Evolutionary conservation across 2,113 vertebrate species (phyloP), one percentile per base, ranked within the genome.

Genomic region (Ranitomeya imitator): DNA sequence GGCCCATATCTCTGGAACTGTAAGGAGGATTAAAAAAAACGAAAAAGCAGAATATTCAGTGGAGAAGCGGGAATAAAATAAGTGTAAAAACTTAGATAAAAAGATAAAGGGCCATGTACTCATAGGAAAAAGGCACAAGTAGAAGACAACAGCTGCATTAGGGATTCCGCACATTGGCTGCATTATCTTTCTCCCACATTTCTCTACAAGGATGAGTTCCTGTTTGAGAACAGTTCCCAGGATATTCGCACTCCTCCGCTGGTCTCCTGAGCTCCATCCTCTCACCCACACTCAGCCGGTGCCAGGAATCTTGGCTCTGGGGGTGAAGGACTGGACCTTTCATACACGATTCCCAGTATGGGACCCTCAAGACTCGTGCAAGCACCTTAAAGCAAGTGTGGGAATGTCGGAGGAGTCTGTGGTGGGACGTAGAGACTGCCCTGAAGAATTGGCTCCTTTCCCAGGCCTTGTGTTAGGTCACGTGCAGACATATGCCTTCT

Each of bases 371-470:
- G 52, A 52, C 69, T 73, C 18, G 31, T 21, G 59, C 23, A 77
- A 63, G 57, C 51, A 26, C 52, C 19, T 19, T 37, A 21, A 2
- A 31, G n/a, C 37, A 23, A 61, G 59, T 86, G 59, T 86, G 85
- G 85, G 85, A 86, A 86, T 86, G 31, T 61, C 52, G 85, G 59
- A 86, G 85, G 76, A 79, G 85, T 60, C 26, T 45, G 59, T 8
- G 6, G 31, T 5, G 74, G 51, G 60, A 55, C 15, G 37, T 2
- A 65, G 45, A 26, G 59, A 11, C 16, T 21, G 37, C 26, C n/a
- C 45, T 37, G 26, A n/a, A 13, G 26, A 52, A 55, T 60, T 79
- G 74, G 85, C 85, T 67, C 55, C 13, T 23, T 65, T 78, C 85
- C 85, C 85, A 79, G 85, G 60, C 13, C 59, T 86, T 51, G 73